Conservation (phyloP, 1,140 invertebrate species). For the Nasonia giraulti region DNA sequence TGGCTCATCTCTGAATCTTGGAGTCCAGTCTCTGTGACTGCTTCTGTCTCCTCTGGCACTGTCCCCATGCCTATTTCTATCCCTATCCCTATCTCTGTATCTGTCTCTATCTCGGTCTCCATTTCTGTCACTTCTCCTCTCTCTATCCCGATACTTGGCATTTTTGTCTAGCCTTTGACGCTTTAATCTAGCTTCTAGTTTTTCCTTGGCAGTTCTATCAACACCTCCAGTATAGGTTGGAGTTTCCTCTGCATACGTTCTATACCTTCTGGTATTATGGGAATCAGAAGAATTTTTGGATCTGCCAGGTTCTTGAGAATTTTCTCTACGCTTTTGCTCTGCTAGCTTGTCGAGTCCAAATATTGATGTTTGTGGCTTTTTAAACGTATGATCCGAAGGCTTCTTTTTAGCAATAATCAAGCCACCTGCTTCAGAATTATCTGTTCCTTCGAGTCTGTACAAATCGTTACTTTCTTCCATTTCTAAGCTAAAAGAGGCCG, state of each 20-base stretch:
- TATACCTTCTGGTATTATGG: conserved; percentile 79
- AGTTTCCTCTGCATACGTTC: conserved; percentile 88
- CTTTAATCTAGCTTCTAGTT: conserved; percentile 81
- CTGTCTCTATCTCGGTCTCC: conserved; percentile 61
- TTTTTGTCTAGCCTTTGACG: conserved; percentile 75
- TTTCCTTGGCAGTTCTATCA: conserved; percentile 83
- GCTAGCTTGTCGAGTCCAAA: conserved; percentile 93
- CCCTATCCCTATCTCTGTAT: conserved; percentile 64
- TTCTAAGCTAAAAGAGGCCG: neutral
- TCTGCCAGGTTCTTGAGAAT: conserved; percentile 55
- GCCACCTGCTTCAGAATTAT: conserved; percentile 83
- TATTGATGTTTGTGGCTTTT: conserved; percentile 86
- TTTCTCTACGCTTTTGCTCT: conserved; percentile 81
- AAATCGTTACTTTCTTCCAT: conserved; percentile 74
- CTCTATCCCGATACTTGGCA: conserved; percentile 59
- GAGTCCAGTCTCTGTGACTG: conserved; percentile 54
- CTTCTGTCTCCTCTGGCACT: conserved; percentile 58
- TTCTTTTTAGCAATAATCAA: conserved; percentile 87
- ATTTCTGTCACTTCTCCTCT: conserved; percentile 62
- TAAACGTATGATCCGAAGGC: conserved; percentile 80
- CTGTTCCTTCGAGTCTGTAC: conserved; percentile 89
- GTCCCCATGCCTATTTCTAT: conserved; percentile 54
- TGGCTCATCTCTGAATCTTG: conserved; percentile 77
- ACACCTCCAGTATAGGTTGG: conserved; percentile 95
- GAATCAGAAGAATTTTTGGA: conserved; percentile 62